These are phyloP conservation scores for Lasioglossum lativentre DNA, from an alignment of 2,888 invertebrate species.

Conservation along the genomic window DNA sequence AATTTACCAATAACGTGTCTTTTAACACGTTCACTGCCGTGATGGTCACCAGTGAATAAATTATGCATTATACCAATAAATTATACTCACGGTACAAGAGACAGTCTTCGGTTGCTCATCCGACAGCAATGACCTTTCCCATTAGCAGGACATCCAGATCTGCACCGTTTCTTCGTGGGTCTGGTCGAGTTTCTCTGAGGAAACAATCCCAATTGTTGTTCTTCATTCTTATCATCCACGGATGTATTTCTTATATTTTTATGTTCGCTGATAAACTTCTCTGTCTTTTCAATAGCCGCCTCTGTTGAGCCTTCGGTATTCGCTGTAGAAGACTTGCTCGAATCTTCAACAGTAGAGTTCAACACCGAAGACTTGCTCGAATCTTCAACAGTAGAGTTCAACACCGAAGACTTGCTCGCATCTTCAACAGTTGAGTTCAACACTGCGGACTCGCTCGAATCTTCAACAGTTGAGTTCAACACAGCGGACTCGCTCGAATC, in stretches of 20 bases:
- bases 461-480: background rate
- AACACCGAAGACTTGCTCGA: background rate
- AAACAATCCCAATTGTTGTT: background rate
- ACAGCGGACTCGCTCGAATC: background rate
- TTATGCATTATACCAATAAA: background rate
- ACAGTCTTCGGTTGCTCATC: slow-evolving; percentile 73
- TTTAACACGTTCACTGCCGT: too few relatives aligned
- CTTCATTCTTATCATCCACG: background rate
- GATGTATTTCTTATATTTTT: slow-evolving; percentile 12
- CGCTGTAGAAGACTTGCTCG: background rate
- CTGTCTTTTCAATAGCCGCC: background rate
- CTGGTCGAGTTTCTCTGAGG: slow-evolving; percentile 5
- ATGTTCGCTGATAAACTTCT: background rate
- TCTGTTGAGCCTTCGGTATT: background rate
- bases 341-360: background rate
- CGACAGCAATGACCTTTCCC: slow-evolving; percentile 81
- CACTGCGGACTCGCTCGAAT: background rate
- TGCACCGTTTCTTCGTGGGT: slow-evolving; percentile 69
- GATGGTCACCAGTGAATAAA: too few relatives aligned
- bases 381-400: background rate
- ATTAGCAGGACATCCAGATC: slow-evolving; percentile 78
- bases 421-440: background rate
- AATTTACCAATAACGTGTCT: background rate
- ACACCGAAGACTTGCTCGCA: background rate
- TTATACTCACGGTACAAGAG: slow-evolving; percentile 78